Base-by-base conservation (phyloP, 2,888 invertebrate genomes). In the Neoaliturus tenellus region DNA sequence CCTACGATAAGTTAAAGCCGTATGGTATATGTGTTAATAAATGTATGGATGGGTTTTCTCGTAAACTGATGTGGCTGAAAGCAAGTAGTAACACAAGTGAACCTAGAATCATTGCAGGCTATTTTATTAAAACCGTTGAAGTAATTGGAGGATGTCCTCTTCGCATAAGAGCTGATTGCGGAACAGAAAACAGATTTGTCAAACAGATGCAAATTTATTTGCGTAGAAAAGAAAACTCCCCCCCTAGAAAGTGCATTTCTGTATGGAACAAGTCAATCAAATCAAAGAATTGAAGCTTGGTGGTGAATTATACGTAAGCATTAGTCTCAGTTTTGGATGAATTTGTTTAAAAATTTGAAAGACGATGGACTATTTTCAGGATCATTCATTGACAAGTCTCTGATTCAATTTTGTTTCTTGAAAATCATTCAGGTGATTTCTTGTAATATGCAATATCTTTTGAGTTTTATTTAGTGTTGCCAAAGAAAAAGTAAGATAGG, bases 201-300 rank as follows among this genome's bases (percentile, higher is more conserved):
- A 28, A 62, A 62, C 62, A 62, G 25, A 62, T 62, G 62, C 31
- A 28, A 62, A 62, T 62, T 23, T 62, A 8, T 6, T 17, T 62
- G 8, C 25, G 62, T 28, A 28, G 4, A n/a, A n/a, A n/a, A n/a
- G n/a, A n/a, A n/a, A 28, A 62, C 25, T 5, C 5, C 5, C 4
- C 17, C 3, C 31, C 31, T 8, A 20, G 25, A 28, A 62, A 5
- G 3, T 17, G 25, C 31, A 8, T 62, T 12, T 12, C 6, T 62
- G 20, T 62, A 62, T 62, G 62, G 62, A 3, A 62, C 20, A 12
- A 62, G 62, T 31, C 20, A 10, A 5, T 5, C 25, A 4, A 62
- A 62, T 62, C 62, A 62, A 62, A 62, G 62, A 20, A 62, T 62
- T 23, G 62, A 62, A 25, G 20, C 62, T 8, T 62, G 62, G 62